Conservation (phyloP, 1,140 invertebrate genomes). For the Cydia amplana region DNA sequence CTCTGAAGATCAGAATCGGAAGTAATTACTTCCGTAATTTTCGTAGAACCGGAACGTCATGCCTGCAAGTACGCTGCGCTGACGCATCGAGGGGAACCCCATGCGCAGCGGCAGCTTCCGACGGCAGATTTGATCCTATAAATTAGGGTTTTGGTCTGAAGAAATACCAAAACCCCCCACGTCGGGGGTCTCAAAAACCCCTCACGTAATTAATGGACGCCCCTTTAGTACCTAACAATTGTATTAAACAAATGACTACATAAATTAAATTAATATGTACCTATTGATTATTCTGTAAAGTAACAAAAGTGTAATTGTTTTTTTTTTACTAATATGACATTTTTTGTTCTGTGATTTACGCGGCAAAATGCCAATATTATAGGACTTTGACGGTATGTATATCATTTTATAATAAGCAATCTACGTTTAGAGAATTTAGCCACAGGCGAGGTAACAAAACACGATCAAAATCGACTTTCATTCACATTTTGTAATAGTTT, state of each 20-base stretch:
- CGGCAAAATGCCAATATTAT: neutral
- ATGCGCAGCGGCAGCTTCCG: neutral
- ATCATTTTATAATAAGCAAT: neutral
- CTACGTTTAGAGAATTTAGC: neutral
- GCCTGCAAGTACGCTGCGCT: neutral
- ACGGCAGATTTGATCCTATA: neutral
- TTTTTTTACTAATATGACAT: too few species aligned
- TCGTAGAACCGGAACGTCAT: conserved; percentile 7
- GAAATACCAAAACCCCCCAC: too few species aligned
- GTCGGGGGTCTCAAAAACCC: too few species aligned
- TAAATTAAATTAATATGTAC: too few species aligned
- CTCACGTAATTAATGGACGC: too few species aligned
- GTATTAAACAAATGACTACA: too few species aligned
- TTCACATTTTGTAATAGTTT: conserved; percentile 11
- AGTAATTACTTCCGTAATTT: conserved; percentile 9
- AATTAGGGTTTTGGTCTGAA: neutral
- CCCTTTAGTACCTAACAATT: too few species aligned
- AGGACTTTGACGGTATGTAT: neutral
- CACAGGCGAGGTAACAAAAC: neutral
- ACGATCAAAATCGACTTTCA: conserved; percentile 9
- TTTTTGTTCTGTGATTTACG: neutral
- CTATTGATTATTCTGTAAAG: too few species aligned
- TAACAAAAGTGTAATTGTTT: too few species aligned
- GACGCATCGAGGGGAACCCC: conserved; percentile 4
- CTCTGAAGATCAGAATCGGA: neutral